These are phyloP conservation scores for Pedetes capensis DNA, from an alignment of 2,113 vertebrate species.

Conservation along the genomic window DNA sequence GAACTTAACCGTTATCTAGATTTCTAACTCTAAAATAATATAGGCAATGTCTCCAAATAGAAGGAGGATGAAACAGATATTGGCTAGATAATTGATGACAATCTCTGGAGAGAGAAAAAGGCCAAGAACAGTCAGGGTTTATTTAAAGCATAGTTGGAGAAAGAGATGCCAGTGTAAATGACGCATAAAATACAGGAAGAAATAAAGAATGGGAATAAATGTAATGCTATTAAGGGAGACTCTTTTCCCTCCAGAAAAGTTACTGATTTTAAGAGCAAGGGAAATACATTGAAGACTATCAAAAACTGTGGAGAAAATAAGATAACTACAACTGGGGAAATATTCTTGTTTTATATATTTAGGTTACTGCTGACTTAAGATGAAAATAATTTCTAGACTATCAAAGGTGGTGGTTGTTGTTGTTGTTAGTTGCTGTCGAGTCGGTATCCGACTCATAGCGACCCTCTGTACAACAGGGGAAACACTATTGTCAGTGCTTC, in stretches of 20 bases:
- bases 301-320: not conserved
- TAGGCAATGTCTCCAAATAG: not conserved
- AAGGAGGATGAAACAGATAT: not conserved
- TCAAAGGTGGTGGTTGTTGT: too few species aligned
- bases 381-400: not conserved
- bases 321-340: not conserved
- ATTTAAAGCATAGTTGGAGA: not conserved
- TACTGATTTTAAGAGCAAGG: not conserved
- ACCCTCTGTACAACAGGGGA: too few species aligned
- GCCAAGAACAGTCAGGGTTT: not conserved
- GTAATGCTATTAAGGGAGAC: not conserved
- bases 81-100: not conserved
- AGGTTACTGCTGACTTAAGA: not conserved
- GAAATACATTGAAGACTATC: not conserved
- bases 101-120: not conserved
- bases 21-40: not conserved
- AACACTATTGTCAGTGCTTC: too few species aligned
- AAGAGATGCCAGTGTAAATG: not conserved
- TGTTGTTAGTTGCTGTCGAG: too few species aligned
- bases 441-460: too few species aligned
- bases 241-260: not conserved
- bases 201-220: not conserved
- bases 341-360: not conserved
- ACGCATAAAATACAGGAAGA: not conserved
- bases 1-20: not conserved